Evolutionary conservation across 2,113 vertebrate species (phyloP).

Genomic region (Ailurus styani): DNA sequence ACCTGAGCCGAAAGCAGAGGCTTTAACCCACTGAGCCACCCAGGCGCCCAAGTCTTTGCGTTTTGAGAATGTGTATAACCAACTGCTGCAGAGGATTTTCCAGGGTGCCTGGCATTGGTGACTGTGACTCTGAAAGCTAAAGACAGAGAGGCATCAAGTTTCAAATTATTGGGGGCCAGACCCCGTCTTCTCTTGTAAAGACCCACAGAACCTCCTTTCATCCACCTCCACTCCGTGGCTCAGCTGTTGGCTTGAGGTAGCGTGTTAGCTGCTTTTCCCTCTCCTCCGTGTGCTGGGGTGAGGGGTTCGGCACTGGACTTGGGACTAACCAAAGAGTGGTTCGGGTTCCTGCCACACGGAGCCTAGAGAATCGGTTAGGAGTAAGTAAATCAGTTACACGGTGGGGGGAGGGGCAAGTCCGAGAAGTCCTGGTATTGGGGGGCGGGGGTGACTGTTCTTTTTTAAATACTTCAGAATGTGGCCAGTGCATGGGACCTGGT

Average conservation of each 20-base stretch:
- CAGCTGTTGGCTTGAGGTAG: background rate
- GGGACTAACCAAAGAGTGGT: background rate
- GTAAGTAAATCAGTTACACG: background rate
- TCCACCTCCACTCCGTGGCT: background rate
- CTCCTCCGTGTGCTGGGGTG: no score
- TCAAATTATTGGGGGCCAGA: background rate
- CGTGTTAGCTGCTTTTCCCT: background rate
- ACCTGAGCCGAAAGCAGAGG: no score
- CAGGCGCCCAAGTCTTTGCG: background rate
- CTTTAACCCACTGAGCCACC: no score
- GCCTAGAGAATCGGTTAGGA: background rate
- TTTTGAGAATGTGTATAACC: background rate
- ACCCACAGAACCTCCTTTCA: background rate
- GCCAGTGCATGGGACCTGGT: background rate
- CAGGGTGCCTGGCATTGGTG: background rate
- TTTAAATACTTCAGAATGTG: background rate
- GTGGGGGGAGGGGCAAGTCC: background rate
- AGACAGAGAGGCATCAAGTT: background rate
- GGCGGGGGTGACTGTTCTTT: background rate
- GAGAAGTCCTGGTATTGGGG: background rate
- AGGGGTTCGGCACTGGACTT: background rate
- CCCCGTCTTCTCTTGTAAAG: no score
- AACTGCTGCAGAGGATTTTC: background rate
- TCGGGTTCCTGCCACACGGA: background rate
- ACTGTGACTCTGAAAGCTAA: background rate